Evolutionary conservation across 2,797 vertebrate species (phyloP), one percentile per base, ranked within the genome.

Genomic region (Crocidura indochinensis): DNA sequence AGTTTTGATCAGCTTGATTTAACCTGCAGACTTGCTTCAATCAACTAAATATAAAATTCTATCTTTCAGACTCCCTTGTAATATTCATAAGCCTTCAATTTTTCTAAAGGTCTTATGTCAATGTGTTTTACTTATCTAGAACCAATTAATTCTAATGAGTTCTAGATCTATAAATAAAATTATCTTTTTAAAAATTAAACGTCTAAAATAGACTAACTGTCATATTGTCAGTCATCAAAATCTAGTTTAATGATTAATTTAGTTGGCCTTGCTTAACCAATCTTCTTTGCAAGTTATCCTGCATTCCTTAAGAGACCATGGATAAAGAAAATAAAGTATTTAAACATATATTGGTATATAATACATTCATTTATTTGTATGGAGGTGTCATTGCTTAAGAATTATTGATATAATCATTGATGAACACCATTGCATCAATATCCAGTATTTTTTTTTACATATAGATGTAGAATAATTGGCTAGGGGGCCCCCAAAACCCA

Each of bases 21-120:
- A 47, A n/a, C 3, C 6, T 78, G 1, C 26, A 15, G 0, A 73
- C 10, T 77, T 90, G 38, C 24, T 68, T 68, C 49, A 51, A n/a
- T 47, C 12, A 24, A 6, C 17, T 9, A 17, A 8, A 3, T 20
- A 60, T 60, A 20, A 60, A 60, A 60, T 53, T 53, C 51, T 53
- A 53, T 60, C 56, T 19, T 60, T 20, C 17, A 60, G 56, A 20
- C 22, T 60, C 56, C 19, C 22, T 60, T 60, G 11, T 47, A 24
- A n/a, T 49, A 46, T 84, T 84, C 56, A 64, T 72, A 87, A 65
- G 20, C 9, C 5, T 85, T 90, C 20, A 78, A 1, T 67, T 81
- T 26, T 78, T 68, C 46, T 65, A 84, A 31, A 8, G 6, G 67
- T 74, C 88, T 20, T 44, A 1, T 14, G 51, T 31, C 14, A 69